Evolutionary conservation across 2,113 vertebrate species (phyloP).

Genomic region (Chloropsis hardwickii): DNA sequence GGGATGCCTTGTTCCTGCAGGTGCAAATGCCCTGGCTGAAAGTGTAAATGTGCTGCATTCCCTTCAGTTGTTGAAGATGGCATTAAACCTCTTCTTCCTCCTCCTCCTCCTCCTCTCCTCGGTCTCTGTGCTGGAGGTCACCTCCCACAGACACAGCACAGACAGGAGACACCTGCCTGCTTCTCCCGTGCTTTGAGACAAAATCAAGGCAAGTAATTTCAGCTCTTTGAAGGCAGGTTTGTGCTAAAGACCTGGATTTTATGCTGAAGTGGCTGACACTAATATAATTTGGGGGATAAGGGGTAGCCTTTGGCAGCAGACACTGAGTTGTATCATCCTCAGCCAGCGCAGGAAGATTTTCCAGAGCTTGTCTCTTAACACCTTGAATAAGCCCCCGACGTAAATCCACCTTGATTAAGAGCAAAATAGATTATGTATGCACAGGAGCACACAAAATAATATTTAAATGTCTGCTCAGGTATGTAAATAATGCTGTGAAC

Average conservation of each 20-base stretch:
- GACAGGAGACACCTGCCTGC: not conserved
- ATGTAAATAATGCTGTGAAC: not conserved
- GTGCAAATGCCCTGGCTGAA: not conserved
- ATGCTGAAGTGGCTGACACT: constrained; percentile 1
- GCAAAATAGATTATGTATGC: not conserved
- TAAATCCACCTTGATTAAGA: constrained; percentile 27
- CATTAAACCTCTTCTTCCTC: not conserved
- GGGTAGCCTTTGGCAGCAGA: constrained; percentile 50
- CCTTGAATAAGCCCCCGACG: not conserved
- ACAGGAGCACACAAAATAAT: not conserved
- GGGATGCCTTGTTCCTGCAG: not conserved
- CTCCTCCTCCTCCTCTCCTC: not conserved
- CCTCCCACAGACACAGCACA: not conserved
- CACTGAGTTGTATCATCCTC: not conserved
- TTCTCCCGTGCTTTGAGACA: not conserved
- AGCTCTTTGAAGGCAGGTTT: constrained; percentile 19
- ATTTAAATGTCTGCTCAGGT: not conserved
- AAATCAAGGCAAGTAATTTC: not conserved
- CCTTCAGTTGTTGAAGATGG: not conserved
- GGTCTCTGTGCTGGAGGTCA: not conserved
- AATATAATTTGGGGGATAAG: constrained; percentile 2
- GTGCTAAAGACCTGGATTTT: constrained; percentile 18
- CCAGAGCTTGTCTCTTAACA: constrained; percentile 11
- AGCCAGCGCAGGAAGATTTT: not conserved
- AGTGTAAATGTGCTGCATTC: not conserved